Conservation (phyloP, 2,888 invertebrate species). For the Heteromurus nitidus region DNA sequence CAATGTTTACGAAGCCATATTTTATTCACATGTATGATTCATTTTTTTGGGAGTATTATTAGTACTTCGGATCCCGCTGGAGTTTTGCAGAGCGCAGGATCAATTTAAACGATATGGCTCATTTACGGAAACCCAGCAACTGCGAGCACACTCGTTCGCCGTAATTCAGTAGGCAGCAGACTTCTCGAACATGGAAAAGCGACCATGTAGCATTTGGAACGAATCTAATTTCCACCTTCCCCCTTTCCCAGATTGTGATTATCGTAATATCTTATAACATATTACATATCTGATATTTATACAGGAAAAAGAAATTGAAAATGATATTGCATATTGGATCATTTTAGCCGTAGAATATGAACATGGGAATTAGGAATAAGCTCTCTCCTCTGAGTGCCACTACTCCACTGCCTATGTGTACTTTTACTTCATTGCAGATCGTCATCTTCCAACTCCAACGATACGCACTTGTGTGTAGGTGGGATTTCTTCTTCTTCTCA, state of each 20-base stretch:
- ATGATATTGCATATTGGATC: neutral
- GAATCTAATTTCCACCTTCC: conserved; percentile 10
- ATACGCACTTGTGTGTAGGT: neutral
- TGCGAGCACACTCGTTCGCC: no score
- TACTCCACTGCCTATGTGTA: no score
- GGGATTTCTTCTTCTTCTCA: no score
- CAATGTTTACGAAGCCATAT: no score
- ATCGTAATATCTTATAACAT: conserved; percentile 29
- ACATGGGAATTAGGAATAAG: no score
- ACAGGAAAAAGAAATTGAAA: neutral
- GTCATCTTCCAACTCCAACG: no score
- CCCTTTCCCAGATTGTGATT: conserved; percentile 3
- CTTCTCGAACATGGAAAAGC: neutral
- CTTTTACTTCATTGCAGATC: no score
- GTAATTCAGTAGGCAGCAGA: no score
- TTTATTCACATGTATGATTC: no score
- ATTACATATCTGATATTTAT: no score
- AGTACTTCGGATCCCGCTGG: conserved; percentile 8
- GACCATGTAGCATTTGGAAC: neutral
- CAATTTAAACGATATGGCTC: conserved; percentile 46
- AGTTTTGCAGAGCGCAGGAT: conserved; percentile 39
- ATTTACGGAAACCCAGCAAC: conserved; percentile 22
- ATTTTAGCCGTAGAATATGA: no score
- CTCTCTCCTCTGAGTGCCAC: no score
- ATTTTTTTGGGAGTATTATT: neutral